These are phyloP conservation scores for Prunella himalayana DNA, from an alignment of 2,113 vertebrate genomes.

Conservation along the genomic window DNA sequence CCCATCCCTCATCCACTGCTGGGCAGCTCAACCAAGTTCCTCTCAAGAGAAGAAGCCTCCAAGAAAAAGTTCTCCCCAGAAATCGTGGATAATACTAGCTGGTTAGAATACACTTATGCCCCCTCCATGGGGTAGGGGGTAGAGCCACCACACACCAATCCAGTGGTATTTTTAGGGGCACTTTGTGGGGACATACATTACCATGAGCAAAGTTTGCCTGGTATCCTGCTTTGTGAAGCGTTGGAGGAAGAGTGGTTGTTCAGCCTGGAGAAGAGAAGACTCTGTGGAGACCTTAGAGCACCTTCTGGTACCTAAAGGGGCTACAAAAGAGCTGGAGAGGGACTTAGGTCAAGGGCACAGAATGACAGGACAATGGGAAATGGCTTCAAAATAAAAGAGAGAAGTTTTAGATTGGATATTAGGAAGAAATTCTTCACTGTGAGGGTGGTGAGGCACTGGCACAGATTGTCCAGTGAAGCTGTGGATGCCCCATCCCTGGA, in stretches of 20 bases:
- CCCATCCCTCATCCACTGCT: background rate
- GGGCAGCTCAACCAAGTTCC: background rate
- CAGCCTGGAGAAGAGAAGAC: background rate
- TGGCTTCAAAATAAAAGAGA: background rate
- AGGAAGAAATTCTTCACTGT: background rate
- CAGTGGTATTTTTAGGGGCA: background rate
- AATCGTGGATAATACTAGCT: background rate
- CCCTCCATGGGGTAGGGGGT: background rate
- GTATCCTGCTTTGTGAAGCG: background rate
- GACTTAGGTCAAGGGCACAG: background rate
- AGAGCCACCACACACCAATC: background rate
- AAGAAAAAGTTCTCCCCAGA: background rate
- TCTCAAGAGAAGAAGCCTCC: background rate
- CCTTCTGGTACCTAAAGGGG: background rate
- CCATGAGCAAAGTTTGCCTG: background rate
- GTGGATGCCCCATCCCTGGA: background rate
- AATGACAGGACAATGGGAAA: background rate
- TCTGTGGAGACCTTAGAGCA: background rate
- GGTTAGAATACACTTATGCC: background rate
- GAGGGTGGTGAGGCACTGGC: background rate
- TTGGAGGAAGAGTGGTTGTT: background rate
- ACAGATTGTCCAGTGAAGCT: background rate
- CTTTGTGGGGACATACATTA: rapidly evolving
- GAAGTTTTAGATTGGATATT: background rate
- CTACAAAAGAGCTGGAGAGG: background rate